These are phyloP conservation scores for Emys orbicularis DNA, from an alignment of 2,797 vertebrate species.

Conservation along the genomic window DNA sequence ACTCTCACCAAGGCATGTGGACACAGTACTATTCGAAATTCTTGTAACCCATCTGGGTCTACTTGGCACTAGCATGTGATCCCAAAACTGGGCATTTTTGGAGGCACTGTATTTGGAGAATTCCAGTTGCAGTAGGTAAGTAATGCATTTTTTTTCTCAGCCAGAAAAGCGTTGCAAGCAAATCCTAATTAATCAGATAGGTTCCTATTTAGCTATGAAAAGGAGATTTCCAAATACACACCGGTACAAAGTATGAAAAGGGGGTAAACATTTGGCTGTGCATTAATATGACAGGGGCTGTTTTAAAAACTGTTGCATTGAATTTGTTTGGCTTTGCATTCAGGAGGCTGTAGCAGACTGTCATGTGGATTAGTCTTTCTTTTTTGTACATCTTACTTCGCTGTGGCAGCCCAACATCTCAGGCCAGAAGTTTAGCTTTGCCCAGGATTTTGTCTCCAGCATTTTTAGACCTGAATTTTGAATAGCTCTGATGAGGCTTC, in stretches of 20 bases:
- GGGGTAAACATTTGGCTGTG: slow-evolving; percentile 4
- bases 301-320: background rate
- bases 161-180: slow-evolving; percentile 34
- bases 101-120: background rate
- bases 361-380: slow-evolving; percentile 45
- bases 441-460: background rate
- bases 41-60: slow-evolving; percentile 51
- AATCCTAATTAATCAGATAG: slow-evolving; percentile 62
- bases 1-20: background rate
- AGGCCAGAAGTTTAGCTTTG: background rate
- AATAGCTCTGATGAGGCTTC: background rate
- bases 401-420: slow-evolving; percentile 21
- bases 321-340: slow-evolving; percentile 30
- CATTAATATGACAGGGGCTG: background rate
- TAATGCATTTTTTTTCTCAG: background rate
- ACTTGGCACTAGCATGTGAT: slow-evolving; percentile 7
- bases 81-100: slow-evolving; percentile 21
- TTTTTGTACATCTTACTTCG: background rate
- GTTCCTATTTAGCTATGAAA: slow-evolving; percentile 47
- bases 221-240: slow-evolving; percentile 2
- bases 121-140: background rate
- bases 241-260: background rate
- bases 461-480: slow-evolving; percentile 6
- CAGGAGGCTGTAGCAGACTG: background rate
- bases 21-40: slow-evolving; percentile 12